Conservation (phyloP, 1,140 invertebrate genomes). For the Steinernema feltiae region DNA sequence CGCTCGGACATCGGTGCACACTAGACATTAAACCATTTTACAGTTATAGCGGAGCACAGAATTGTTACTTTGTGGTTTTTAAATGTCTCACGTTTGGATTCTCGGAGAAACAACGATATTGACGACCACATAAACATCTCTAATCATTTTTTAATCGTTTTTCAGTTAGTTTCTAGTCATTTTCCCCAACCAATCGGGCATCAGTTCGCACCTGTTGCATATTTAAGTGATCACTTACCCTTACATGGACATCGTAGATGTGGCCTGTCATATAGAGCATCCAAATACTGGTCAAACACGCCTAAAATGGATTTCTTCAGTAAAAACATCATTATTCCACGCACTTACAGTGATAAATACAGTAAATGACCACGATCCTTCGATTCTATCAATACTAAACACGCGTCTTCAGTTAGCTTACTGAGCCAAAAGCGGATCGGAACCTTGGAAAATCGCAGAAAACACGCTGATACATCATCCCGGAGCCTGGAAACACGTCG, state of each 20-base stretch:
- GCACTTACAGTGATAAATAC: neutral
- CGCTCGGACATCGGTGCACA: constrained; percentile 30
- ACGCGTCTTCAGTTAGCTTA: neutral
- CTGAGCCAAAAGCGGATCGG: neutral
- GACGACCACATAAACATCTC: too few relatives aligned
- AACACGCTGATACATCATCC: neutral
- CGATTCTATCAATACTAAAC: neutral
- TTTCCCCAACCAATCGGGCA: constrained; percentile 22
- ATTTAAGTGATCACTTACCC: neutral
- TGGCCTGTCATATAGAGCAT: neutral
- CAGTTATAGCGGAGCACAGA: neutral
- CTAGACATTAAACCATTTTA: neutral
- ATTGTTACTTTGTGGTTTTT: neutral
- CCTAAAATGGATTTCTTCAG: neutral
- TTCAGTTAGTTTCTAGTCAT: constrained; percentile 27
- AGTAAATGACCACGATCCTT: neutral
- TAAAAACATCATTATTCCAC: neutral
- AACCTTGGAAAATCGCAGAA: neutral
- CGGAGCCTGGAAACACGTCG: neutral
- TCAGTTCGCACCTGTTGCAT: neutral
- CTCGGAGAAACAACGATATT: too few relatives aligned
- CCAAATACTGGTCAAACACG: neutral
- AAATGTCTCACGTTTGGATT: neutral
- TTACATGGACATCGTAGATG: neutral
- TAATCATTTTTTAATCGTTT: too few relatives aligned